These are phyloP conservation scores for Choristoneura rosaceana DNA, from an alignment of 2,888 invertebrate species.

Conservation along the genomic window DNA sequence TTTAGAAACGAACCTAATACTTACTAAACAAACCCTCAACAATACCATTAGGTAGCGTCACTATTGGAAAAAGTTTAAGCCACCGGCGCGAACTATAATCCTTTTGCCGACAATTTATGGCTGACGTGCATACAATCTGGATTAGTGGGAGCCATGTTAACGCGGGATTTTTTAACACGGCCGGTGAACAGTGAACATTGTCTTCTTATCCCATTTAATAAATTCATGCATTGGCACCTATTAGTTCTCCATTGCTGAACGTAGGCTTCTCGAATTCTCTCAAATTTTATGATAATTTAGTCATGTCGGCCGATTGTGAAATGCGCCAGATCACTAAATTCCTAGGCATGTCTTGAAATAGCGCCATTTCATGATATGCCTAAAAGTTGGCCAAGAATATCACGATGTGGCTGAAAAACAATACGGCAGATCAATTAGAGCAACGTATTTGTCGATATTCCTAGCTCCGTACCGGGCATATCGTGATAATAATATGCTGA, in stretches of 20 bases:
- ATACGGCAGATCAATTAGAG: too few species aligned
- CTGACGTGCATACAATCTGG: slow-evolving; percentile 23
- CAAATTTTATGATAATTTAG: not conserved
- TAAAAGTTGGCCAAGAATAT: too few species aligned
- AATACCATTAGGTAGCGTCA: not conserved
- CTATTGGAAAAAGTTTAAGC: slow-evolving; percentile 17
- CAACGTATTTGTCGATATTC: too few species aligned
- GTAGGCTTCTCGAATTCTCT: not conserved
- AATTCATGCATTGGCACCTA: not conserved
- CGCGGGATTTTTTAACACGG: slow-evolving; percentile 3
- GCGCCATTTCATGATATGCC: too few species aligned
- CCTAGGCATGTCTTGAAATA: too few species aligned
- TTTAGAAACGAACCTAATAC: not conserved
- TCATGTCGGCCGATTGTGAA: too few species aligned
- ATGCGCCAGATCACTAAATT: too few species aligned
- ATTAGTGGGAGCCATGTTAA: slow-evolving; percentile 6
- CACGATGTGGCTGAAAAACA: too few species aligned
- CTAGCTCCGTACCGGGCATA: too few species aligned
- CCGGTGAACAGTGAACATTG: not conserved
- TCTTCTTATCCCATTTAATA: not conserved
- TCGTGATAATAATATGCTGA: too few species aligned
- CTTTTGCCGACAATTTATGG: slow-evolving; percentile 21
- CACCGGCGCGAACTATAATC: slow-evolving; percentile 11
- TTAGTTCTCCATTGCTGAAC: not conserved
- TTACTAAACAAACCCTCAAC: not conserved